Percentiles rank a stretch among this genome's conserved stretches.
Evolutionary conservation across 2,888 invertebrate genomes (phyloP).

Genomic region (Netelia fuscicornis): DNA sequence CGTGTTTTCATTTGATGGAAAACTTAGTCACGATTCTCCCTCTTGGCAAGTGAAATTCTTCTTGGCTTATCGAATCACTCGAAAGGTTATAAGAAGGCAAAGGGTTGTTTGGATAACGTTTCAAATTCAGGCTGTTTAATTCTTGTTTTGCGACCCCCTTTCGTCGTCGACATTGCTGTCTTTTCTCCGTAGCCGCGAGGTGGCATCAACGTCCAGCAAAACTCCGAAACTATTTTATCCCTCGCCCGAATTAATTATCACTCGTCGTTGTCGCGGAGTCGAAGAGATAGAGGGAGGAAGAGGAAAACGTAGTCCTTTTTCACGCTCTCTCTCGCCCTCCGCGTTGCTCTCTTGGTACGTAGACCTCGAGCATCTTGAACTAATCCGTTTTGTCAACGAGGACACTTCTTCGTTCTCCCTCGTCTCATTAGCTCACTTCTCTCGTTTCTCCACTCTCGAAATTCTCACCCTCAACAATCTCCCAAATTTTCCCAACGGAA

Average conservation of each 20-base stretch:
- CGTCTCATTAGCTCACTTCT: constrained; percentile 78
- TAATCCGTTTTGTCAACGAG: constrained; percentile 84
- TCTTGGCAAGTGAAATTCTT: background rate
- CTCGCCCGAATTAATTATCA: constrained; percentile 47
- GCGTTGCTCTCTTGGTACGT: constrained; percentile 35
- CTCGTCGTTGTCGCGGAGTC: constrained; percentile 24
- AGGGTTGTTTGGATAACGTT: constrained; percentile 84
- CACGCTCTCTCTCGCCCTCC: constrained; percentile 37
- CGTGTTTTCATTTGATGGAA: constrained; percentile 76
- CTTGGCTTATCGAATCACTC: constrained; percentile 84
- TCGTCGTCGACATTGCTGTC: constrained; percentile 63
- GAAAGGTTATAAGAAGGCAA: constrained; percentile 83
- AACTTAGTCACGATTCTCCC: constrained; percentile 76
- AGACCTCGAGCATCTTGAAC: constrained; percentile 72
- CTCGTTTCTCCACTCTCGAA: constrained; percentile 26
- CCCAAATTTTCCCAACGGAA: background rate
- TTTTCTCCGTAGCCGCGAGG: constrained; percentile 60
- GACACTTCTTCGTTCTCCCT: constrained; percentile 71
- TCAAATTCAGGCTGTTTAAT: constrained; percentile 79
- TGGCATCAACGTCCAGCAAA: constrained; percentile 52
- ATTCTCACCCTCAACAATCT: constrained; percentile 18
- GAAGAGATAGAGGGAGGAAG: background rate
- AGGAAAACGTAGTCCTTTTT: too few species aligned
- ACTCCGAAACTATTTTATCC: constrained; percentile 11
- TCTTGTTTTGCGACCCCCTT: constrained; percentile 71